These are phyloP conservation scores for Himalopsyche anomala DNA, from an alignment of 2,888 invertebrate genomes.

Conservation along the genomic window DNA sequence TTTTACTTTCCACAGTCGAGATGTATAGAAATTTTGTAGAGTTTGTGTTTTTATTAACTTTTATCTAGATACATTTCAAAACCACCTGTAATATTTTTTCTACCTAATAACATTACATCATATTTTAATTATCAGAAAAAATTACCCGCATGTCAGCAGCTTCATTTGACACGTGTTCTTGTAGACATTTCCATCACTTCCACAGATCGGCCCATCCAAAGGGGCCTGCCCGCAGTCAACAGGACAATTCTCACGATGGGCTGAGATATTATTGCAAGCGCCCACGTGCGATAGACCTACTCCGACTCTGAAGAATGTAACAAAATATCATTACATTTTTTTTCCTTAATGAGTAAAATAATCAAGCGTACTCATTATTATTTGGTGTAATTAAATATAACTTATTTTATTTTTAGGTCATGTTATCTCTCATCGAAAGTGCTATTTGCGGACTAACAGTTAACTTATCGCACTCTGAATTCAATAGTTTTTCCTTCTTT, in stretches of 20 bases:
- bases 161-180: conserved; percentile 96
- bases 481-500: neutral
- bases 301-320: conserved; percentile 80
- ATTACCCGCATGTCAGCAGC: conserved; percentile 90
- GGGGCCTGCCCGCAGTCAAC: conserved; percentile 91
- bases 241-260: conserved; percentile 92
- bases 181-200: conserved; percentile 94
- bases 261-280: conserved; percentile 86
- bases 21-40: no score
- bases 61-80: no score
- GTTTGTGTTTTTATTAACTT: no score
- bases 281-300: conserved; percentile 92
- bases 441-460: no score
- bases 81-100: no score
- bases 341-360: neutral
- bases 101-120: no score
- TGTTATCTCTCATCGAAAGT: no score
- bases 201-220: conserved; percentile 93
- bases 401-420: no score
- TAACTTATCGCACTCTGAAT: no score
- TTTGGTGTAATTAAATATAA: no score
- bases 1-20: no score
- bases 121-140: conserved; percentile 16
- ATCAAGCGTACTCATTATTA: no score
- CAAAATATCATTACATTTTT: neutral